phyloP scores from a whole-genome alignment of 2,888 invertebrate genomes.

The Reticulitermes lucifugus region DNA sequence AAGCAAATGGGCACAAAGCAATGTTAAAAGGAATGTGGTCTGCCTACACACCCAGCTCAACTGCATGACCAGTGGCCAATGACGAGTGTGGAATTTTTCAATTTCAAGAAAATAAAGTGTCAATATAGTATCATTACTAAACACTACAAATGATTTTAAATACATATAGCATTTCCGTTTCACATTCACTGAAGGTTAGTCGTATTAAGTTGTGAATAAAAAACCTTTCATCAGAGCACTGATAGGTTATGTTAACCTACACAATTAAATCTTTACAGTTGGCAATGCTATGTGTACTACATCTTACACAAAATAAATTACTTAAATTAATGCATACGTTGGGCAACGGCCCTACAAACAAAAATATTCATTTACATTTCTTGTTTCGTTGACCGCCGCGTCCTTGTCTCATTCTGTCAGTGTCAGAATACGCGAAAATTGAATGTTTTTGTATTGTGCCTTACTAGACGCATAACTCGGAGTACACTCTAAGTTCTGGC shows the following conservation, averaged over 20 bases:
- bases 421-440: constrained; percentile 61
- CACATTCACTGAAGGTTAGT: background rate
- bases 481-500: constrained; percentile 56
- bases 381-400: constrained; percentile 68
- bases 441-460: constrained; percentile 60
- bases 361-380: constrained; percentile 64
- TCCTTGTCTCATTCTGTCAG: constrained; percentile 68
- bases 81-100: background rate
- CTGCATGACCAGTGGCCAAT: background rate
- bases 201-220: background rate
- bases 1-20: too few relatives aligned
- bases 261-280: constrained; percentile 43
- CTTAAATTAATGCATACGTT: constrained; percentile 37
- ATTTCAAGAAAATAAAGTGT: background rate
- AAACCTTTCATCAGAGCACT: constrained; percentile 39
- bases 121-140: background rate
- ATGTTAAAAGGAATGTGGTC: too few relatives aligned
- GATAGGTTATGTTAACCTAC: constrained; percentile 51
- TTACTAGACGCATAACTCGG: constrained; percentile 57
- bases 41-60: too few relatives aligned
- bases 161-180: background rate
- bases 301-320: constrained; percentile 38
- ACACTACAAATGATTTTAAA: background rate
- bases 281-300: constrained; percentile 46
- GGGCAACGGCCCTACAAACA: constrained; percentile 49